Evolutionary conservation across 2,113 vertebrate species (phyloP), one percentile per base, ranked within the genome.

Genomic region (Gnathonemus echidnorhynchus): DNA sequence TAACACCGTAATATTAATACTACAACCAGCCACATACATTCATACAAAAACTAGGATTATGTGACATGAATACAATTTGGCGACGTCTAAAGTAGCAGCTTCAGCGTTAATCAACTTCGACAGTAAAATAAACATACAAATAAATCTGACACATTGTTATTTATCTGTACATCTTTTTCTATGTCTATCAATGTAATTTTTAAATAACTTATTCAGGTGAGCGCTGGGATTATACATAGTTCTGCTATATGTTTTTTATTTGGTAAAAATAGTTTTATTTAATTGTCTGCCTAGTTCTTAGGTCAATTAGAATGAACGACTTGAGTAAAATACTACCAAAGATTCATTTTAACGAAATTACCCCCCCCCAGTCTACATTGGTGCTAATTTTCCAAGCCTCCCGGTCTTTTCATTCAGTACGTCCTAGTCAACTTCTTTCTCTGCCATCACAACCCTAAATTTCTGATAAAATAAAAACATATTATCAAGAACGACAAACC

Each of bases 401-500:
- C 2, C 24, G 56, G 66, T 74, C 11, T 15, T 74, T 35, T 74
- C 1, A 66, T 11, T 11, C 10, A 74, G 9, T 74, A 11, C 6
- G 3, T 13, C 13, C 13, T 35, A 74, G 10, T 31, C n/a, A 77
- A 24, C 1, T 84, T 39, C 19, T 7, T 39, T n/a, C 42, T 84
- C 42, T 8, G 21, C 24, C 17, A 48, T 85, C 83, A 24, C 2
- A 45, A 45, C 45, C 39, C 15, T 13, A 86, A n/a, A 17, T 27
- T 52, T 86, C 11, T 27, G 9, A n/a, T 45, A n/a, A 27, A 8
- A 35, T 45, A 10, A 17, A 46, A 48, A 11, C 46, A 15, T 86
- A 19, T 27, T 11, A 49, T 70, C 50, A 15, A 27, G n/a, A 24
- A 31, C 46, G 19, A 35, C 94, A 91, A 90, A 97, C 96, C 97